phyloP scores from a whole-genome alignment of 2,888 invertebrate species.

The Zhengitettix transpicula region DNA sequence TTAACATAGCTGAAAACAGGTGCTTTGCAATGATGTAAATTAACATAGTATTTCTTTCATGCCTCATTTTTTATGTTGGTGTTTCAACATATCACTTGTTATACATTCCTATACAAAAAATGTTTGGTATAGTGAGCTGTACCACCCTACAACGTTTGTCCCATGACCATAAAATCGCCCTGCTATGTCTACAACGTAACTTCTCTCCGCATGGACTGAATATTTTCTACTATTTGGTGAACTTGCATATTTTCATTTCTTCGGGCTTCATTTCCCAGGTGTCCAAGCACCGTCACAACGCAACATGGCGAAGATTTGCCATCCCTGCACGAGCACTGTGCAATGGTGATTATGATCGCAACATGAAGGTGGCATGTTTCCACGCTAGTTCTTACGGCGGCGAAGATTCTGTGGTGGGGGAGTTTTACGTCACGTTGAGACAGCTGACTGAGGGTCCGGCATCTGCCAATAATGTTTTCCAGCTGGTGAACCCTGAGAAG shows the following conservation, averaged over 20 bases:
- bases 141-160: too few relatives aligned
- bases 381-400: slow-evolving; percentile 34
- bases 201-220: not conserved
- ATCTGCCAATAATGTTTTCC: slow-evolving; percentile 19
- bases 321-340: slow-evolving; percentile 27
- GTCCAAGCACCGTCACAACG: slow-evolving; percentile 30
- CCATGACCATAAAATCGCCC: too few relatives aligned
- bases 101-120: too few relatives aligned
- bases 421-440: slow-evolving; percentile 25
- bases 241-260: not conserved
- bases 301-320: slow-evolving; percentile 32
- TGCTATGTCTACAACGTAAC: too few relatives aligned
- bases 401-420: slow-evolving; percentile 29
- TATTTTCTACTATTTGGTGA: not conserved
- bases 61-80: too few relatives aligned
- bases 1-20: too few relatives aligned
- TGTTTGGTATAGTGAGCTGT: too few relatives aligned
- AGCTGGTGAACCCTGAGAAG: slow-evolving; percentile 22
- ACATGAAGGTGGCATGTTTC: slow-evolving; percentile 30
- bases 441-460: slow-evolving; percentile 22
- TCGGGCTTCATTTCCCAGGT: slow-evolving; percentile 12
- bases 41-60: too few relatives aligned
- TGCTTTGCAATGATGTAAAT: too few relatives aligned
- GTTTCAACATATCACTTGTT: too few relatives aligned
- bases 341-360: slow-evolving; percentile 31